Evolutionary conservation across 2,888 invertebrate genomes (phyloP).

Genomic region (Strigamia crassipes): DNA sequence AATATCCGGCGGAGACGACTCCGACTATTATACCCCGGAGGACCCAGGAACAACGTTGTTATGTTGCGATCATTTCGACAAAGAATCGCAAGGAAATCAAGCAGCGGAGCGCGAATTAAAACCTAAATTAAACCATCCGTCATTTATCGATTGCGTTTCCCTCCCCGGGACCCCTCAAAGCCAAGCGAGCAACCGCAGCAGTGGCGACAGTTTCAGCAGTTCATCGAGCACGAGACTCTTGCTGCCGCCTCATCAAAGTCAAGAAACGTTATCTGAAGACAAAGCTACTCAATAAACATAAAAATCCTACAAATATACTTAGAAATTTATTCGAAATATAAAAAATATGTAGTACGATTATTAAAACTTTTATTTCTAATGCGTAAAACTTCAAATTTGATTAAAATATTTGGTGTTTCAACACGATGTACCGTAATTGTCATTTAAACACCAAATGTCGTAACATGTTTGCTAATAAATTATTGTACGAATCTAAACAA

Average conservation of each 20-base stretch:
- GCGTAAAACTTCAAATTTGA: too few relatives aligned
- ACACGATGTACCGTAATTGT: too few relatives aligned
- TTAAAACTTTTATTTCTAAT: too few relatives aligned
- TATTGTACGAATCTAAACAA: too few relatives aligned
- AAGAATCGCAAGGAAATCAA: constrained; percentile 37
- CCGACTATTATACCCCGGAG: constrained; percentile 53
- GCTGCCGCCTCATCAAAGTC: constrained; percentile 60
- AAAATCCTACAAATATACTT: too few relatives aligned
- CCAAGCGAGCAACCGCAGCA: constrained; percentile 68
- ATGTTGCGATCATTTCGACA: constrained; percentile 50
- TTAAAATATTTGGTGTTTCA: too few relatives aligned
- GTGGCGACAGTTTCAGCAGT: constrained; percentile 80
- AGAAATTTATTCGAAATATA: too few relatives aligned
- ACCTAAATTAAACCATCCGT: constrained; percentile 46
- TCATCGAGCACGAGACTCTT: constrained; percentile 78
- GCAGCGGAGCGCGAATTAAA: constrained; percentile 43
- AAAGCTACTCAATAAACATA: constrained; percentile 6
- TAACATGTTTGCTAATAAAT: background rate
- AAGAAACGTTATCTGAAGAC: constrained; percentile 50
- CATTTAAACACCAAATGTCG: too few relatives aligned
- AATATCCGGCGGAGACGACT: constrained; percentile 52
- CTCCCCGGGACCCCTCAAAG: constrained; percentile 52
- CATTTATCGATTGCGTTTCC: constrained; percentile 50
- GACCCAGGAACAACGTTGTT: constrained; percentile 53
- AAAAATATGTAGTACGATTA: too few relatives aligned